A percentile compares a stretch with the other conserved stretches of the same genome.
Conservation (phyloP, 30 jellyfish, hydroid and myxozoan species). For the Hydractinia echinata region DNA sequence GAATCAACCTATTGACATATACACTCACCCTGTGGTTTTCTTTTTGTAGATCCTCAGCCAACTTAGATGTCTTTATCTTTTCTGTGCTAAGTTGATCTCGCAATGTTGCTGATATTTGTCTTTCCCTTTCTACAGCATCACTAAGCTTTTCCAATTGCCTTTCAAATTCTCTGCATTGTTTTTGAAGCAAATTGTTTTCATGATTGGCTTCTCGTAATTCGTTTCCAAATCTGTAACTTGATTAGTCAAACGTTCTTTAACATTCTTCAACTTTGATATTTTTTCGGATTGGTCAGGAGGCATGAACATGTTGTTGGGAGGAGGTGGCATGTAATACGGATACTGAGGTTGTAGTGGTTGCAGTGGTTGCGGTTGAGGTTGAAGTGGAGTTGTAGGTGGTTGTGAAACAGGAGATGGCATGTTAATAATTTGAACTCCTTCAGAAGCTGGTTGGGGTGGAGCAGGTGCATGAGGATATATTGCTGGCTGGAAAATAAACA, state of each 20-base stretch:
- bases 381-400: slow-evolving; percentile 28
- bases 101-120: slow-evolving; percentile 29
- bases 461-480: slow-evolving; percentile 4
- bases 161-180: slow-evolving; percentile 54
- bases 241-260: slow-evolving; percentile 49
- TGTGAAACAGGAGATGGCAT: slow-evolving; percentile 30
- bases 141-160: slow-evolving; percentile 51
- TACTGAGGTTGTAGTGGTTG: slow-evolving; percentile 33
- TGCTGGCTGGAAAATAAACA: not conserved
- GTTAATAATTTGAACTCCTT: not conserved
- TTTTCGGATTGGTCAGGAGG: slow-evolving; percentile 59
- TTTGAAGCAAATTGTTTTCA: slow-evolving; percentile 47
- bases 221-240: slow-evolving; percentile 33
- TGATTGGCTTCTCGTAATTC: slow-evolving; percentile 58
- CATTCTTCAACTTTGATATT: slow-evolving; percentile 38
- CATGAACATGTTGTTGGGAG: slow-evolving; percentile 31
- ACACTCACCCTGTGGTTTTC: slow-evolving; percentile 46
- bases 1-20: too few species aligned
- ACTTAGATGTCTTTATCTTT: slow-evolving; percentile 29
- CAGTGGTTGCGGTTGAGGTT: slow-evolving; percentile 43
- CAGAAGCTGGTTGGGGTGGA: not conserved
- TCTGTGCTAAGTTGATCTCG: slow-evolving; percentile 48
- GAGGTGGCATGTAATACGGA: slow-evolving; percentile 42
- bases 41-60: slow-evolving; percentile 37
- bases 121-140: slow-evolving; percentile 53